These are phyloP conservation scores for Thyatira batis DNA, from an alignment of 2,888 invertebrate species.

Conservation along the genomic window DNA sequence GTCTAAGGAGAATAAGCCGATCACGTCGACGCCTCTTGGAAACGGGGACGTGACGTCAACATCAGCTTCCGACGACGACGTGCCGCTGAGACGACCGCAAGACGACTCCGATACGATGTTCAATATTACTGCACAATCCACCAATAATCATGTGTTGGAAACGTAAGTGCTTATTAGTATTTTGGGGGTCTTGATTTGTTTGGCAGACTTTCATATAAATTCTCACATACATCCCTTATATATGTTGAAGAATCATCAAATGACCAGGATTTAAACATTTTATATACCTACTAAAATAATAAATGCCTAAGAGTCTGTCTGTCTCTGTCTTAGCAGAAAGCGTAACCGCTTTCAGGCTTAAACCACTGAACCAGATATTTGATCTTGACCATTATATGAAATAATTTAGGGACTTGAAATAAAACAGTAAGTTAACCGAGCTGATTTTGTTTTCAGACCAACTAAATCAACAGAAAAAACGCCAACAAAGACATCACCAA, in stretches of 20 bases:
- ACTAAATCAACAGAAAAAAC: conserved; percentile 62
- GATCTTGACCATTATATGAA: too few species aligned
- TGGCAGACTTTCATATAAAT: too few species aligned
- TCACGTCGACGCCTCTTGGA: conserved; percentile 71
- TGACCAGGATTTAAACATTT: too few species aligned
- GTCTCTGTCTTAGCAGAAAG: too few species aligned
- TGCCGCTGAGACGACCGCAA: conserved; percentile 59
- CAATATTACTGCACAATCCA: conserved; percentile 41
- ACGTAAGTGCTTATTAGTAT: conserved; percentile 28
- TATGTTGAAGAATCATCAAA: too few species aligned
- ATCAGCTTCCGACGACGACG: conserved; percentile 69
- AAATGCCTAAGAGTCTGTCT: too few species aligned
- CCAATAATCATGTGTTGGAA: conserved; percentile 51
- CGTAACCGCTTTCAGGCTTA: too few species aligned
- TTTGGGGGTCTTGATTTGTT: too few species aligned
- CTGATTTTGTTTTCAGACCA: conserved; percentile 50
- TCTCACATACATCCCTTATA: background rate
- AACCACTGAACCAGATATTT: too few species aligned
- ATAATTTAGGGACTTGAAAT: too few species aligned
- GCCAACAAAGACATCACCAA: conserved; percentile 70
- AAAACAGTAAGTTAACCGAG: too few species aligned
- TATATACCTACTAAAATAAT: too few species aligned
- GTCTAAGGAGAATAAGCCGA: conserved; percentile 77
- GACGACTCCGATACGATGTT: conserved; percentile 48
- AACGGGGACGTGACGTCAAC: conserved; percentile 60